Conservation (phyloP, 2,797 vertebrate species). For the Syngnathus acus region DNA sequence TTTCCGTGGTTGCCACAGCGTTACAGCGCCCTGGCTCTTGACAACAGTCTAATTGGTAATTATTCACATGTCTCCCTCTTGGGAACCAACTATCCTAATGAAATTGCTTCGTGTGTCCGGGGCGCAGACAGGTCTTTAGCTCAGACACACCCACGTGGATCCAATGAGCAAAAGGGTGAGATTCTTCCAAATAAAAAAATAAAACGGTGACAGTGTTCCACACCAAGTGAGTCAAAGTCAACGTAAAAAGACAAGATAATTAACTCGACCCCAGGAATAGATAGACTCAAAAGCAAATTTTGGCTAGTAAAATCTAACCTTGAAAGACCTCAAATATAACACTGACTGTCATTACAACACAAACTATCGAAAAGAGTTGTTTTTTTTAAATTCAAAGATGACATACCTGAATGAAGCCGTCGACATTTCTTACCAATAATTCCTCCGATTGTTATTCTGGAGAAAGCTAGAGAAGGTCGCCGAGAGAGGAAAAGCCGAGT, state of each 20-base stretch:
- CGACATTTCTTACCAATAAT: neutral
- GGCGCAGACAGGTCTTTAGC: constrained; percentile 49
- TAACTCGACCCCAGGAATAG: constrained; percentile 28
- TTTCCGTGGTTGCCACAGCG: constrained; percentile 31
- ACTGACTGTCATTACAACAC: too few relatives aligned
- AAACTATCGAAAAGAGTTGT: constrained; percentile 5
- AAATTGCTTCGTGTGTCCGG: constrained; percentile 44
- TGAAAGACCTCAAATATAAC: neutral
- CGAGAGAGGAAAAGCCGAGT: neutral
- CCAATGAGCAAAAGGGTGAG: neutral
- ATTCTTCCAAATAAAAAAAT: constrained; percentile 2
- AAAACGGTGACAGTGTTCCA: neutral
- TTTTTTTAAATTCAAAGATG: neutral
- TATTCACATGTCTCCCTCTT: constrained; percentile 43
- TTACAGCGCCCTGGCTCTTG: constrained; percentile 42
- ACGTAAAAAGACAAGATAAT: constrained; percentile 25
- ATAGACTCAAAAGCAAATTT: neutral
- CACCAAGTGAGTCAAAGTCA: constrained; percentile 29
- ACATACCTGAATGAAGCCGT: neutral
- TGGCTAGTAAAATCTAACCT: neutral
- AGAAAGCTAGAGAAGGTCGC: neutral
- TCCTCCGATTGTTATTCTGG: neutral
- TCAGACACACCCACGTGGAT: constrained; percentile 1
- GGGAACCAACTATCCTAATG: constrained; percentile 56
- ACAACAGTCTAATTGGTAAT: constrained; percentile 67